Conservation (phyloP, 2,888 invertebrate genomes). For the Spialia ferax region DNA sequence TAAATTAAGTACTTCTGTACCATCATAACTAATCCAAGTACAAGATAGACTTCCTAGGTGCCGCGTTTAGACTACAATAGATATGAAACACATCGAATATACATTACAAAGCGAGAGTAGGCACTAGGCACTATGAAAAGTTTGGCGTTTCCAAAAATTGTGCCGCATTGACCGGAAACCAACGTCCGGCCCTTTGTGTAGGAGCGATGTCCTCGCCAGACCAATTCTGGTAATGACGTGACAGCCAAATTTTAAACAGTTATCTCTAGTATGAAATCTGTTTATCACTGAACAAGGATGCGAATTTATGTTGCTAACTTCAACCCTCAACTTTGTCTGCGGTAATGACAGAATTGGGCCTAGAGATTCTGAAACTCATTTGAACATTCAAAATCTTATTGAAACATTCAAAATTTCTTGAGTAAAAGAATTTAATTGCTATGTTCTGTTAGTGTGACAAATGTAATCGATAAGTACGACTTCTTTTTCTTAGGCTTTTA, state of each 20-base stretch:
- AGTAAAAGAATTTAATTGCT: too few species aligned
- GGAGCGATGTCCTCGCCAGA: constrained; percentile 80
- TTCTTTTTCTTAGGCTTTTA: too few species aligned
- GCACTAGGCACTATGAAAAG: constrained; percentile 76
- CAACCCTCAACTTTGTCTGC: too few species aligned
- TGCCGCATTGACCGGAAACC: constrained; percentile 78
- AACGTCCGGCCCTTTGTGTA: constrained; percentile 73
- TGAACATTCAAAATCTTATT: too few species aligned
- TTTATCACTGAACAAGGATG: constrained; percentile 45
- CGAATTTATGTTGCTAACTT: neutral
- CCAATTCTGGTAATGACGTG: constrained; percentile 71
- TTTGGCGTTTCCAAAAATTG: constrained; percentile 82
- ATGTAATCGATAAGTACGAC: too few species aligned
- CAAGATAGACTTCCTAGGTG: constrained; percentile 34
- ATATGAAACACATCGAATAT: constrained; percentile 57
- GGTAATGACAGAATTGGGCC: too few species aligned
- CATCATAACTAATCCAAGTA: neutral
- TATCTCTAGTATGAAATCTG: constrained; percentile 75
- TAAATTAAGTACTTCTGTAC: too few species aligned
- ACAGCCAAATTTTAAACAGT: constrained; percentile 73
- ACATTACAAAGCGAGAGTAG: constrained; percentile 78
- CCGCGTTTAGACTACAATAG: constrained; percentile 39
- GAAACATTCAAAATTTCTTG: too few species aligned
- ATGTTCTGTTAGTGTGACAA: too few species aligned
- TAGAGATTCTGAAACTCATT: too few species aligned